phyloP scores from a whole-genome alignment of 2,888 invertebrate genomes.

The Drosophila aldrichi region DNA sequence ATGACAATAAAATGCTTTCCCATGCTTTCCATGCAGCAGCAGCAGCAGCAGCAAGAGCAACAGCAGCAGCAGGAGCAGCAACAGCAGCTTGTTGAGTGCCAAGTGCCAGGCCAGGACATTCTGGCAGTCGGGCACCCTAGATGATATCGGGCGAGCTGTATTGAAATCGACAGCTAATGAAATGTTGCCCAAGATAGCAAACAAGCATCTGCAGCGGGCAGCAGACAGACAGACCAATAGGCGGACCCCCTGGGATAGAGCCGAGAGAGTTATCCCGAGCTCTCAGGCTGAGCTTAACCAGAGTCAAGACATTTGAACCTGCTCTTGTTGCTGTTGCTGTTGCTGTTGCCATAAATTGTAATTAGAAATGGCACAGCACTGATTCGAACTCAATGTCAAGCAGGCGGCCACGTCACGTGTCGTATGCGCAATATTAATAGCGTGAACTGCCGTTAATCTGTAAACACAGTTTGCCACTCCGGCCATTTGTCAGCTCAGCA shows the following conservation, averaged over 20 bases:
- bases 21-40: slow-evolving; percentile 12
- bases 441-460: slow-evolving; percentile 12
- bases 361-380: slow-evolving; percentile 33
- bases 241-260: not conserved
- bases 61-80: not conserved
- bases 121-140: slow-evolving; percentile 9
- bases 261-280: not conserved
- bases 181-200: slow-evolving; percentile 43
- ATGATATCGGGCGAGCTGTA: slow-evolving; percentile 35
- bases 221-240: not conserved
- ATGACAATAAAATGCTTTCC: slow-evolving; percentile 51
- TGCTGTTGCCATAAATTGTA: slow-evolving; percentile 47
- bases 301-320: slow-evolving; percentile 1
- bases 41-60: slow-evolving; percentile 2
- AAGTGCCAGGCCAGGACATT: slow-evolving; percentile 13
- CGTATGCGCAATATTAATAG: slow-evolving; percentile 46
- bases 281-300: not conserved
- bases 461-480: slow-evolving; percentile 7
- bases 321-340: not conserved
- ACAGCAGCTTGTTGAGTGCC: slow-evolving; percentile 36
- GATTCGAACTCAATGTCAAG: slow-evolving; percentile 39
- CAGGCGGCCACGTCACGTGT: slow-evolving; percentile 34
- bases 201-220: slow-evolving; percentile 24
- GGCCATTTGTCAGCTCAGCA: not conserved
- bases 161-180: slow-evolving; percentile 64